Percentiles rank a stretch among this genome's conserved stretches.
These are phyloP conservation scores for Sinhomidia bicolor DNA, from an alignment of 2,888 invertebrate species.

Conservation along the genomic window DNA sequence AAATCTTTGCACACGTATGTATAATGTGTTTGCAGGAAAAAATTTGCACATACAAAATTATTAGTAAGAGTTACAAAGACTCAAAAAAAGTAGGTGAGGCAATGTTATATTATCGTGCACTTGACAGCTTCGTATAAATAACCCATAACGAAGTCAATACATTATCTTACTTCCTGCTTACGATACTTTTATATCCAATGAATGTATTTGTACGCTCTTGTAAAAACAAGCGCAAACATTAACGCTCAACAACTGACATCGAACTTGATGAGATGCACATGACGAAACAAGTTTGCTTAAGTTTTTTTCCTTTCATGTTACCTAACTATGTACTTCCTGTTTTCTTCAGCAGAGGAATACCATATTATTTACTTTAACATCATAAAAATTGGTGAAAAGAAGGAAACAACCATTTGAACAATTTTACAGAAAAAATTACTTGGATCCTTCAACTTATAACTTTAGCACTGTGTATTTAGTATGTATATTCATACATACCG, in stretches of 20 bases:
- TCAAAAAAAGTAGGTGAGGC: too few species aligned
- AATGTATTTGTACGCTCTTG: background rate
- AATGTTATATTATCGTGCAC: background rate
- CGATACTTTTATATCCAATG: background rate
- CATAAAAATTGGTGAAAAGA: background rate
- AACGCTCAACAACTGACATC: constrained; percentile 21
- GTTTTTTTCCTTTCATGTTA: background rate
- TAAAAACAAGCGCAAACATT: background rate
- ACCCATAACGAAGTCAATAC: background rate
- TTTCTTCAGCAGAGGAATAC: background rate
- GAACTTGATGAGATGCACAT: constrained; percentile 27
- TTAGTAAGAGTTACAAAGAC: background rate
- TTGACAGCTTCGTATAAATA: constrained; percentile 5
- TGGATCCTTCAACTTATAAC: too few species aligned
- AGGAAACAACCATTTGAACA: background rate
- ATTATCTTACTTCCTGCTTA: constrained; percentile 48
- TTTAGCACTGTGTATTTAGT: background rate
- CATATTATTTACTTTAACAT: too few species aligned
- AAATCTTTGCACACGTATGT: background rate
- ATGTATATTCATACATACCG: constrained; percentile 44
- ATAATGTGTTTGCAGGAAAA: constrained; percentile 81
- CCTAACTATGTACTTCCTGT: background rate
- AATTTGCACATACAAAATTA: background rate
- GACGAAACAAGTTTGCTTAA: background rate
- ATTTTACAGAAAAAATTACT: too few species aligned